Base-by-base conservation (phyloP, 2,888 invertebrate genomes). In the Campopleginae sp. region DNA sequence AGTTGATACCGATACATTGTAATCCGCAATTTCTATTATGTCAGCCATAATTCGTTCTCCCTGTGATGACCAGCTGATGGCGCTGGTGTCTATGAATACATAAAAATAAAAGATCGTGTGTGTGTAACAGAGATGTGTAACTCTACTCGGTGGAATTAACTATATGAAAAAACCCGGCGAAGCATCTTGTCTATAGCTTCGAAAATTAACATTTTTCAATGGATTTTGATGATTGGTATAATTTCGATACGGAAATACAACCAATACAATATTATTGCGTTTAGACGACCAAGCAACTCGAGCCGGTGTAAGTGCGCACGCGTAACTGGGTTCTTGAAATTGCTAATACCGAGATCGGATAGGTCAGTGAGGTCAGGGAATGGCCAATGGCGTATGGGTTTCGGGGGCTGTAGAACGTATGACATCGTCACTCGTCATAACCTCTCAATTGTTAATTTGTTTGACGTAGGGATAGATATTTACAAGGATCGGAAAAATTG, bases 11-110 rank as follows among this genome's bases (percentile, higher is more conserved):
- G 63, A 65, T 42, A 75, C 46, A 19, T 68, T 23, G 46, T 68
- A 44, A 61, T 86, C 66, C 14, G 81, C 78, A 27, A 82, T 84
- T 71, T 86, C 86, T 79, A 82, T 79, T 23, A 79, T 42, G 68
- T 86, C 76, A 42, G 79, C 72, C 84, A 84, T 86, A 31, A 54
- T 54, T 78, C 14, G 5, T 58, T 54, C 12, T 10, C 23, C 12
- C 27, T 12, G 27, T 58, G 58, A 58, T 58, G 58, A n/a, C n/a
- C 46, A 48, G 46, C 46, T 48, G n/a, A 48, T 14, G 5, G 19
- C 51, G 19, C 19, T 51, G 8, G 6, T 51, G 48, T 7, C n/a
- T 48, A n/a, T 8, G 7, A 0, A 38, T 10, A 38, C 38, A 38
- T 38, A 38, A 7, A 38, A 38, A 38, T 7, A 38, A 10, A 38